These are phyloP conservation scores for Drosophila aff. DNA, from an alignment of 1,140 invertebrate genomes.

Conservation along the genomic window DNA sequence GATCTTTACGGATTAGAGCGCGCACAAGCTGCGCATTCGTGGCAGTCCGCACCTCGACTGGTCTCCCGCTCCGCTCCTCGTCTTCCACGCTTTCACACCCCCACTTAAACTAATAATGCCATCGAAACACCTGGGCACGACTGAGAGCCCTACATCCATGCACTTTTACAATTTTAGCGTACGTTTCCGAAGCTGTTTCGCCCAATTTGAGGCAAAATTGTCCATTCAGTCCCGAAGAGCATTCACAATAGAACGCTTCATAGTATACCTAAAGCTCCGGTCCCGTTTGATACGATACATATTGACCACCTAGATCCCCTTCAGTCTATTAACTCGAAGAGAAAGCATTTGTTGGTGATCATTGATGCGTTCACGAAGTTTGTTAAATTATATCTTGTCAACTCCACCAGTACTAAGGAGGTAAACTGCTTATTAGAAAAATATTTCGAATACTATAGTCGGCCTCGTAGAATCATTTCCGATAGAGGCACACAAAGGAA, in stretches of 20 bases:
- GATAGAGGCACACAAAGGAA: background rate
- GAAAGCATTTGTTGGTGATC: background rate
- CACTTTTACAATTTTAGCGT: too few relatives aligned
- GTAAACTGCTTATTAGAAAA: background rate
- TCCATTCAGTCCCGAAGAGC: background rate
- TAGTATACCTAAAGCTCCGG: background rate
- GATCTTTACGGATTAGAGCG: too few relatives aligned
- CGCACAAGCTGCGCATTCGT: too few relatives aligned
- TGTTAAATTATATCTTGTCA: background rate
- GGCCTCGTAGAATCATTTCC: background rate
- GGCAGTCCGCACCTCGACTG: too few relatives aligned
- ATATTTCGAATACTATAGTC: conserved; percentile 2
- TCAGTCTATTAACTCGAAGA: background rate
- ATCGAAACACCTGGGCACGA: too few relatives aligned
- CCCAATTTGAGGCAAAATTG: too few relatives aligned
- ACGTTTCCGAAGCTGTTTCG: too few relatives aligned
- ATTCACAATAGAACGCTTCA: background rate
- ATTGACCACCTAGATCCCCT: conserved; percentile 4
- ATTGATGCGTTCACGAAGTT: background rate
- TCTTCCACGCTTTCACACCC: too few relatives aligned
- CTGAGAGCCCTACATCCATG: too few relatives aligned
- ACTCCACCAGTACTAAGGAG: background rate
- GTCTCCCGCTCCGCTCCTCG: too few relatives aligned
- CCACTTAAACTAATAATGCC: too few relatives aligned
- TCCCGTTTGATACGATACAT: conserved; percentile 1